phyloP scores from a whole-genome alignment of 2,797 vertebrate species.

The Threskiornis aethiopicus region DNA sequence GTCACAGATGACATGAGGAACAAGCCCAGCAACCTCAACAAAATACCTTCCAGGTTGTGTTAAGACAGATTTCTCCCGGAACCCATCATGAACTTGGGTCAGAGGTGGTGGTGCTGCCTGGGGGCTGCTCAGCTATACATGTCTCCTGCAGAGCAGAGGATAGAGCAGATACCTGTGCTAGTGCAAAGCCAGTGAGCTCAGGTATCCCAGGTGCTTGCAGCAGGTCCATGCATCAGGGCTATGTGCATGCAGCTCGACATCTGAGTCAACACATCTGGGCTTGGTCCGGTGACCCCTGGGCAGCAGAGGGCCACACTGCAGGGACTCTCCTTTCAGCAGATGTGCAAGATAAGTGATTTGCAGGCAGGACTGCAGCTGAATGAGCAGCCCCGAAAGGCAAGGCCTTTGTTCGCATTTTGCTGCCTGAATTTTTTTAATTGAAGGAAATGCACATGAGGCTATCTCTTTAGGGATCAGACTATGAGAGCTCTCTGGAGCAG shows the following conservation, averaged over 20 bases:
- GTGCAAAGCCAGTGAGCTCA: background rate
- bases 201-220: background rate
- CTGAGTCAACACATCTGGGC: background rate
- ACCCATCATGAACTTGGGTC: background rate
- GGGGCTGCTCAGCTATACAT: background rate
- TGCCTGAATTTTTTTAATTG: background rate
- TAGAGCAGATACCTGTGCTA: background rate
- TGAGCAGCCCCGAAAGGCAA: background rate
- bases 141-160: fast-evolving
- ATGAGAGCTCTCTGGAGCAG: background rate
- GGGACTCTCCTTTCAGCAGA: background rate
- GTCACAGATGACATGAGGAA: background rate
- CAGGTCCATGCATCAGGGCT: background rate
- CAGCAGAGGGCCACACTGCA: background rate
- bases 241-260: fast-evolving
- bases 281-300: background rate
- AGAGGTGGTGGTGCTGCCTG: background rate
- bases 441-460: background rate
- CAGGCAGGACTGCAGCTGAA: background rate
- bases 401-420: background rate
- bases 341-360: background rate
- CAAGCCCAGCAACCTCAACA: background rate
- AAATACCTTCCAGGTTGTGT: background rate
- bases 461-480: background rate
- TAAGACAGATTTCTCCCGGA: background rate